A percentile compares a stretch with the other conserved stretches of the same genome.
Evolutionary conservation across 2,113 vertebrate species (phyloP).

Genomic region (Rhegmatorhina hoffmannsi): DNA sequence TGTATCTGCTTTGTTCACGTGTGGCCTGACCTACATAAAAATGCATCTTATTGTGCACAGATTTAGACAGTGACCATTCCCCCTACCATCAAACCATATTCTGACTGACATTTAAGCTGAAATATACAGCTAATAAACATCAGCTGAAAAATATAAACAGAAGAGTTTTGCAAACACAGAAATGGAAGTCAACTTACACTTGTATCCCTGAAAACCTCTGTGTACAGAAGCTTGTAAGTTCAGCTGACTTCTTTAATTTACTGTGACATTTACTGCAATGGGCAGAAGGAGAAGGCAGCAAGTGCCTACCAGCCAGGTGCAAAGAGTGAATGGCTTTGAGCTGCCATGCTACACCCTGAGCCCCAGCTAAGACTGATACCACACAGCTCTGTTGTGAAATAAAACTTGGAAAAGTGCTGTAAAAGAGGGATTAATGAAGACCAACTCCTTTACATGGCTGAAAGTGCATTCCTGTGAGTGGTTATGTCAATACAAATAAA

Average conservation of each 20-base stretch:
- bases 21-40: not conserved
- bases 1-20: not conserved
- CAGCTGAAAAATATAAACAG: not conserved
- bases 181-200: not conserved
- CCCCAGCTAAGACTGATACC: not conserved
- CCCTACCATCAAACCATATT: not conserved
- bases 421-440: not conserved
- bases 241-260: not conserved
- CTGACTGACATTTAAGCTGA: not conserved
- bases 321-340: not conserved
- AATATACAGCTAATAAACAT: not conserved
- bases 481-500: not conserved
- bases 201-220: not conserved
- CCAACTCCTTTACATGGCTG: not conserved
- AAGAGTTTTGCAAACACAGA: not conserved
- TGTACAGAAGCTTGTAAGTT: not conserved
- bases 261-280: not conserved
- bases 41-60: not conserved
- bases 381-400: not conserved
- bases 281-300: not conserved
- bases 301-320: not conserved
- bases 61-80: not conserved
- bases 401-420: not conserved
- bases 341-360: not conserved
- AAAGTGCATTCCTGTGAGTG: not conserved